These are phyloP conservation scores for Andrena bicolor DNA, from an alignment of 2,888 invertebrate genomes.

Conservation along the genomic window DNA sequence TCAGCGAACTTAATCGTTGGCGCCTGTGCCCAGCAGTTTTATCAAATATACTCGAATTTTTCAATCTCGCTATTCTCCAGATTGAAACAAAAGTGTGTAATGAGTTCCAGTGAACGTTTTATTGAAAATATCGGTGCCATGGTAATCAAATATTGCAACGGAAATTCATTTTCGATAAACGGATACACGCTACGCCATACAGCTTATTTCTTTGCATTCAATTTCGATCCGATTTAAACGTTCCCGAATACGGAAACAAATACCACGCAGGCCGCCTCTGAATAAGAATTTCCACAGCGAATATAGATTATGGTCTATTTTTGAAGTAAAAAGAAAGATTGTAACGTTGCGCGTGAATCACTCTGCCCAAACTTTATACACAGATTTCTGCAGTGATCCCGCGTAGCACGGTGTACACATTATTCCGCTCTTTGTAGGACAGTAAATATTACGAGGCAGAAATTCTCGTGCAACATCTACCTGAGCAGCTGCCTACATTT, in stretches of 20 bases:
- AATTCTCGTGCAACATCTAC: not conserved
- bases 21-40: not conserved
- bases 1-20: slow-evolving; percentile 3
- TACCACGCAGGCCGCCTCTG: no score
- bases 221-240: not conserved
- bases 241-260: not conserved
- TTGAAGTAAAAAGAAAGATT: not conserved
- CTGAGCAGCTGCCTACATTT: slow-evolving; percentile 38
- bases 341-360: not conserved
- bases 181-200: not conserved
- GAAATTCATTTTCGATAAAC: slow-evolving; percentile 15
- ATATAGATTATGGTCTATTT: no score
- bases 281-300: not conserved
- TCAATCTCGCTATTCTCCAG: not conserved
- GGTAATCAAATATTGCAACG: not conserved
- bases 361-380: not conserved
- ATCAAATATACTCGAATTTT: slow-evolving; percentile 11
- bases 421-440: not conserved
- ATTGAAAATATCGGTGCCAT: slow-evolving; percentile 17
- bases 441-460: slow-evolving; percentile 5
- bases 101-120: slow-evolving; percentile 25
- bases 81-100: not conserved
- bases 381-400: not conserved
- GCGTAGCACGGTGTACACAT: not conserved
- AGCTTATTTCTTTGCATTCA: not conserved